A percentile compares a stretch with the other conserved stretches of the same genome.
phyloP scores from a whole-genome alignment of 2,113 vertebrate species.

The Pogonocichla stellata region DNA sequence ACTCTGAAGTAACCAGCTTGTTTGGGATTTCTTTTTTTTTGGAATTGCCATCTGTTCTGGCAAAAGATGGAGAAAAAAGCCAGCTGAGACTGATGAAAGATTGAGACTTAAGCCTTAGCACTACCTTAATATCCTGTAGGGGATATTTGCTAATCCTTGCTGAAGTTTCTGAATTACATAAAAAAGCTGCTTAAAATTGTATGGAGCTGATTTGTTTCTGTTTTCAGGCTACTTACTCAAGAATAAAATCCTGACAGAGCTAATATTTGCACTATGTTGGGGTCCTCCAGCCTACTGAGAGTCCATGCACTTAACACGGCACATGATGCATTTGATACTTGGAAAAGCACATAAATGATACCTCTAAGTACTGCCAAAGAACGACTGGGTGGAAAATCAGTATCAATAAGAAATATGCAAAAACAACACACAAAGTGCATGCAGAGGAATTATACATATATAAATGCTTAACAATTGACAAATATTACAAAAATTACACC shows the following conservation, averaged over 20 bases:
- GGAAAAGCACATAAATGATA: background rate
- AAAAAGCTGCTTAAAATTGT: background rate
- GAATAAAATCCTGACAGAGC: background rate
- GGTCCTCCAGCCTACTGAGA: background rate
- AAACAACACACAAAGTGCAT: background rate
- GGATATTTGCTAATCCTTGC: background rate
- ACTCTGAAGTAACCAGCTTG: fast-evolving
- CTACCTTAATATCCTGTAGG: background rate
- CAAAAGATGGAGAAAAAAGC: background rate
- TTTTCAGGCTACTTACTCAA: background rate
- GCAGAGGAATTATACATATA: background rate
- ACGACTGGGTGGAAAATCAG: background rate
- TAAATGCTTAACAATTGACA: background rate
- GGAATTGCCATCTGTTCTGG: background rate
- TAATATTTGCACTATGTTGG: background rate
- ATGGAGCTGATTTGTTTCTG: background rate
- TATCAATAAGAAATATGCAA: background rate
- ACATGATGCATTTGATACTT: background rate
- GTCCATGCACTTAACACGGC: background rate
- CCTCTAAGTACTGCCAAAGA: background rate
- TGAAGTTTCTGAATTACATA: background rate
- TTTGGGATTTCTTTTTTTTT: background rate
- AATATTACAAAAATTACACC: background rate
- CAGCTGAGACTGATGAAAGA: background rate
- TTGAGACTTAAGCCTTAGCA: background rate